Percentiles rank a stretch among this genome's conserved stretches.
Evolutionary conservation across 2,113 vertebrate genomes (phyloP).

Genomic region (Cacatua alba): DNA sequence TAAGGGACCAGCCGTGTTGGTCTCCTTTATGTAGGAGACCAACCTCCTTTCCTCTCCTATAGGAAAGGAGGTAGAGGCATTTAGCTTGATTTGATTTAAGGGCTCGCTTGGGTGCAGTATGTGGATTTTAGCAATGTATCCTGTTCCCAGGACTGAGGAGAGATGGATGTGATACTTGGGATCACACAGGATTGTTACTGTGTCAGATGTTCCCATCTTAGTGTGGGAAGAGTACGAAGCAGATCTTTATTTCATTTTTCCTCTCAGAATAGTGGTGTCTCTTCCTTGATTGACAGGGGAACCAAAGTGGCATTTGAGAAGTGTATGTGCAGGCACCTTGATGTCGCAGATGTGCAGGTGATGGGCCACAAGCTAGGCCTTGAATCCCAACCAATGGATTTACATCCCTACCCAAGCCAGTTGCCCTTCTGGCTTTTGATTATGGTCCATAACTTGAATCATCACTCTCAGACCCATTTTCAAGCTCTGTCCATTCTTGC

Average conservation of each 20-base stretch:
- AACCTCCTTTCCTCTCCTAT: background rate
- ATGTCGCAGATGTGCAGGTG: background rate
- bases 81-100: background rate
- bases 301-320: background rate
- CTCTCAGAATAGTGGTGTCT: background rate
- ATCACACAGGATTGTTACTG: background rate
- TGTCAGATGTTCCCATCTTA: background rate
- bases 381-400: background rate
- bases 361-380: background rate
- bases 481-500: background rate
- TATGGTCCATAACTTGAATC: background rate
- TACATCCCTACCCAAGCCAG: background rate
- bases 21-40: background rate
- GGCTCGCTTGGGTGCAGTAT: accelerated
- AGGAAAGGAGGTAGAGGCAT: accelerated
- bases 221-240: background rate
- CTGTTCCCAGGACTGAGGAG: background rate
- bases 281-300: background rate
- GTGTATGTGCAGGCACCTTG: background rate
- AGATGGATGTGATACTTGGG: background rate
- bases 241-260: background rate
- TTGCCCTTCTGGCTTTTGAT: background rate
- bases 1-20: background rate
- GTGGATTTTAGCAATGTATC: background rate
- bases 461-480: background rate